Evolutionary conservation across 2,888 invertebrate genomes (phyloP).

Genomic region (Aphrophora alni): DNA sequence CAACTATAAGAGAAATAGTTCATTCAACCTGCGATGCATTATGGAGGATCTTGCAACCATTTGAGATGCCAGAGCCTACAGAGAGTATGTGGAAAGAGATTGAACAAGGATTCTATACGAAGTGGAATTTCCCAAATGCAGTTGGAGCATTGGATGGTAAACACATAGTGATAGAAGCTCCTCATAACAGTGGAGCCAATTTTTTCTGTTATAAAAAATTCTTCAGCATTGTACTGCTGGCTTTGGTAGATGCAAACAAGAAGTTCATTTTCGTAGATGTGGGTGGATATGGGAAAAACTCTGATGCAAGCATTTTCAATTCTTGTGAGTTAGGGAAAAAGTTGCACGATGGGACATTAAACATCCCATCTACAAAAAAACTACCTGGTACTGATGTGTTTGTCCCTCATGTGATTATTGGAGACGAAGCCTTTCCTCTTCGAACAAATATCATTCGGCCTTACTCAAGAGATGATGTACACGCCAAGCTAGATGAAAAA

Average conservation of each 20-base stretch:
- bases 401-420: conserved; percentile 39
- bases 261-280: conserved; percentile 38
- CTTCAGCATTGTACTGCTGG: conserved; percentile 31
- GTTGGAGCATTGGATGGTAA: conserved; percentile 36
- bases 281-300: conserved; percentile 32
- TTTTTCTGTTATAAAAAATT: conserved; percentile 38
- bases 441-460: conserved; percentile 41
- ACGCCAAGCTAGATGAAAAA: conserved; percentile 25
- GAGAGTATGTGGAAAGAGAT: conserved; percentile 22
- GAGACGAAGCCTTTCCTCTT: conserved; percentile 42
- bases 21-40: conserved; percentile 30
- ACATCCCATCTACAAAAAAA: conserved; percentile 46
- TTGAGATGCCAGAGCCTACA: conserved; percentile 30
- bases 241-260: conserved; percentile 37
- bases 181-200: conserved; percentile 27
- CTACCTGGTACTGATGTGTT: conserved; percentile 43
- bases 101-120: conserved; percentile 26
- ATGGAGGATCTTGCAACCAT: conserved; percentile 25
- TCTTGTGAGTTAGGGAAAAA: conserved; percentile 23
- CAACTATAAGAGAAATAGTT: conserved; percentile 26
- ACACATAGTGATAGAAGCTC: conserved; percentile 33
- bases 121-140: conserved; percentile 33
- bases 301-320: conserved; percentile 31
- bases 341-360: conserved; percentile 27
- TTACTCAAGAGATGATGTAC: conserved; percentile 33